A percentile compares a stretch with the other conserved stretches of the same genome.
These are phyloP conservation scores for Drosophila tani DNA, from an alignment of 1,140 invertebrate genomes.

Conservation along the genomic window DNA sequence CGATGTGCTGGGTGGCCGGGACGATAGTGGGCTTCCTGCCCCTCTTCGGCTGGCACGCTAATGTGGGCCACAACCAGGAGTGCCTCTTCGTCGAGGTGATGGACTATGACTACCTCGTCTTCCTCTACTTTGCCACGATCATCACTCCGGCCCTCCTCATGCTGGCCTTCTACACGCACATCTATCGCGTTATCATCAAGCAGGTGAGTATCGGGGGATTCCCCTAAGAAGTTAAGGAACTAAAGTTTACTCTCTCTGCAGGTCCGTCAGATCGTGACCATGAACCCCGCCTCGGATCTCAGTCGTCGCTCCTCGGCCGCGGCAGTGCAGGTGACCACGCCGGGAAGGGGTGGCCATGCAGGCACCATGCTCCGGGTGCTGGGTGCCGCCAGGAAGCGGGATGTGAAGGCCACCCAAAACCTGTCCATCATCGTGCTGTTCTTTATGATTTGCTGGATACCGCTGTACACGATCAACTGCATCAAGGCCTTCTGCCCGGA, in stretches of 20 bases:
- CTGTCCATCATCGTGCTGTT: conserved; percentile 95
- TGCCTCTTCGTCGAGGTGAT: conserved; percentile 95
- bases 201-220: conserved; percentile 88
- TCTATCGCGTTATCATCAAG: conserved; percentile 94
- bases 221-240: fast-evolving
- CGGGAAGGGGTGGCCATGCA: conserved; percentile 57
- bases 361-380: conserved; percentile 90
- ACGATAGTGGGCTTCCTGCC: conserved; percentile 92
- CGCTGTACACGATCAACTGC: conserved; percentile 96
- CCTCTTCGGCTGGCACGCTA: conserved; percentile 93
- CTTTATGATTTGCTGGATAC: conserved; percentile 97
- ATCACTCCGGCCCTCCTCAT: conserved; percentile 93
- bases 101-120: conserved; percentile 94
- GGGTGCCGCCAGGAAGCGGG: conserved; percentile 92
- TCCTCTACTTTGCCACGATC: conserved; percentile 95
- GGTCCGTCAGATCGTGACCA: conserved; percentile 84
- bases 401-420: conserved; percentile 96
- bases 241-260: not conserved
- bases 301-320: conserved; percentile 77
- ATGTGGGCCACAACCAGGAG: conserved; percentile 85
- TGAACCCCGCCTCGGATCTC: conserved; percentile 81
- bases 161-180: conserved; percentile 94
- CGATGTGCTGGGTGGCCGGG: conserved; percentile 93
- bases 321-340: conserved; percentile 65
- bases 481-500: conserved; percentile 91